A percentile compares a stretch with the other conserved stretches of the same genome.
These are phyloP conservation scores for Drosophila willistoni DNA, from an alignment of 1,140 invertebrate species.

Conservation along the genomic window DNA sequence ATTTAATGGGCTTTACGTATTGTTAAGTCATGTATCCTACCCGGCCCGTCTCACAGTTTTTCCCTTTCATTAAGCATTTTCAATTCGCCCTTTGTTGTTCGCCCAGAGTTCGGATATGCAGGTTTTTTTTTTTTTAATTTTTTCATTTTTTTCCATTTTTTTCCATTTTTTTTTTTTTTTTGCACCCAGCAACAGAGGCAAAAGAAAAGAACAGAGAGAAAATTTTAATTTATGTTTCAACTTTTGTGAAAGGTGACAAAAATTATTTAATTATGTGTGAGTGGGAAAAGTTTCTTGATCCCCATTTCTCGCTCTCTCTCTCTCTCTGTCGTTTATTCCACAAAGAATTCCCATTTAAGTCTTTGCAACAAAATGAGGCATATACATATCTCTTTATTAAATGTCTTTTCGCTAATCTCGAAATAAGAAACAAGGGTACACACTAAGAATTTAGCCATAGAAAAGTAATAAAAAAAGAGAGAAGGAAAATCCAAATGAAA, in stretches of 20 bases:
- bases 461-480: conserved; percentile 42
- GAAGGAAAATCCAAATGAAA: conserved; percentile 17
- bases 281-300: conserved; percentile 4
- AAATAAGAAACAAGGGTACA: conserved; percentile 64
- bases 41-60: conserved; percentile 34
- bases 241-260: conserved; percentile 49
- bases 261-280: conserved; percentile 73
- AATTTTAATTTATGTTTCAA: conserved; percentile 71
- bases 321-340: neutral
- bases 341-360: neutral
- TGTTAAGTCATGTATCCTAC: conserved; percentile 12
- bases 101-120: conserved; percentile 9
- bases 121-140: too few relatives aligned
- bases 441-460: conserved; percentile 59
- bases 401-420: conserved; percentile 44
- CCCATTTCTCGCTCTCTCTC: neutral
- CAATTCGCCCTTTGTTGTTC: conserved; percentile 34
- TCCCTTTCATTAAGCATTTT: conserved; percentile 70
- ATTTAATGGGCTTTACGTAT: conserved; percentile 18
- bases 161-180: conserved; percentile 55
- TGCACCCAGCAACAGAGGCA: conserved; percentile 17
- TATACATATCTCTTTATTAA: conserved; percentile 44
- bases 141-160: neutral
- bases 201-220: conserved; percentile 5
- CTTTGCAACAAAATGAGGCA: neutral